Conservation (phyloP, 2,888 invertebrate genomes). For the Euzetes globulus region DNA sequence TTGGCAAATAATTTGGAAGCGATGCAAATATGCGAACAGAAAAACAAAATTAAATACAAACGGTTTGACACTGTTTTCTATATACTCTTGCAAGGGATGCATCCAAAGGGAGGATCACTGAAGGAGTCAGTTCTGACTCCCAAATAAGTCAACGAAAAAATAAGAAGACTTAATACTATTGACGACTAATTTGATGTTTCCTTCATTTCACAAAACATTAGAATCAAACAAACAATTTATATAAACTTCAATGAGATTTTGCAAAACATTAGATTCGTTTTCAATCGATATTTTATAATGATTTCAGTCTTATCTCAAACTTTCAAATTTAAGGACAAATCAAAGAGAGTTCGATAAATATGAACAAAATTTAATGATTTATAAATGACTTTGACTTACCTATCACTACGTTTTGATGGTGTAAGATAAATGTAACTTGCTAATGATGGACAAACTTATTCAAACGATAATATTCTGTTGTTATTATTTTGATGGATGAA, state of each 20-base stretch:
- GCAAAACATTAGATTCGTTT: no score
- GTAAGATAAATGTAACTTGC: neutral
- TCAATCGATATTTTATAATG: no score
- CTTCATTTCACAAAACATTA: no score
- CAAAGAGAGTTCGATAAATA: no score
- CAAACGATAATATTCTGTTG: neutral
- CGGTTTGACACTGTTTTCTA: neutral
- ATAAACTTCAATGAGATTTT: no score
- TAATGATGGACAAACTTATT: conserved; percentile 5
- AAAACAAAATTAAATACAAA: neutral
- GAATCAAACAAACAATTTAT: no score
- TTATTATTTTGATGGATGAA: neutral
- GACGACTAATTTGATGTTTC: neutral
- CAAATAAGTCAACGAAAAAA: neutral
- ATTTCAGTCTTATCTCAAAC: no score
- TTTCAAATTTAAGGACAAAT: no score
- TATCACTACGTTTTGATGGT: neutral
- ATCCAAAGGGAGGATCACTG: conserved; percentile 1
- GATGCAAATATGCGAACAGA: neutral
- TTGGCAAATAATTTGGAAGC: neutral
- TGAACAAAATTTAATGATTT: no score
- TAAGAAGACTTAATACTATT: neutral
- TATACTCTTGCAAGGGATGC: neutral
- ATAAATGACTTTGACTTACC: no score
- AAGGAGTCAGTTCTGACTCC: neutral